Percentiles rank a stretch among this genome's conserved stretches.
Evolutionary conservation across 2,888 invertebrate species (phyloP).

Genomic region (Elmis aenea): DNA sequence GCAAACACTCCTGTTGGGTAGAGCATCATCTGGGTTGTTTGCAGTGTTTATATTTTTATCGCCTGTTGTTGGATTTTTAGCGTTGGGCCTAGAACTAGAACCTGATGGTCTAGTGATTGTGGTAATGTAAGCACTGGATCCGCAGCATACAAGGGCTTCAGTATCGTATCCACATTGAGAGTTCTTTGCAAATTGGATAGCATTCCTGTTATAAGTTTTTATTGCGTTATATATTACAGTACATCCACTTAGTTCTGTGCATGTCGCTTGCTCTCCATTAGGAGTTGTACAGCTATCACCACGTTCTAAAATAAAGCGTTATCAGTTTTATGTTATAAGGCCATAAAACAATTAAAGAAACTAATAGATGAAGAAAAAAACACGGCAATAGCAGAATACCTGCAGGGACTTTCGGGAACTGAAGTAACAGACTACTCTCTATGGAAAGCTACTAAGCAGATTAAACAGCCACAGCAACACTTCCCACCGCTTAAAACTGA

Average conservation of each 20-base stretch:
- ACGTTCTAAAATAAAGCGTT: constrained; percentile 18
- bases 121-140: background rate
- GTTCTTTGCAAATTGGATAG: background rate
- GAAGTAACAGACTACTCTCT: too few species aligned
- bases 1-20: constrained; percentile 7
- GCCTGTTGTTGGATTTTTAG: background rate
- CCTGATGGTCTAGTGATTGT: background rate
- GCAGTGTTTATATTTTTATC: too few species aligned
- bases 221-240: constrained; percentile 40
- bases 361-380: too few species aligned
- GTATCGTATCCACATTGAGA: constrained; percentile 2
- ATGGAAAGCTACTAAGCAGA: too few species aligned
- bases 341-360: too few species aligned
- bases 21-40: background rate
- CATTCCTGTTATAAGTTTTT: constrained; percentile 22
- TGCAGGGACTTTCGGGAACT: too few species aligned
- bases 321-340: too few species aligned
- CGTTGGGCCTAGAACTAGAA: background rate
- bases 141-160: constrained; percentile 1
- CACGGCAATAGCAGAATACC: too few species aligned
- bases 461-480: too few species aligned
- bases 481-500: too few species aligned
- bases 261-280: constrained; percentile 43
- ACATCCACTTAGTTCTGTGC: constrained; percentile 50
- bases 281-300: constrained; percentile 49